phyloP scores from a whole-genome alignment of 2,797 vertebrate genomes.

The Spinus pinus region DNA sequence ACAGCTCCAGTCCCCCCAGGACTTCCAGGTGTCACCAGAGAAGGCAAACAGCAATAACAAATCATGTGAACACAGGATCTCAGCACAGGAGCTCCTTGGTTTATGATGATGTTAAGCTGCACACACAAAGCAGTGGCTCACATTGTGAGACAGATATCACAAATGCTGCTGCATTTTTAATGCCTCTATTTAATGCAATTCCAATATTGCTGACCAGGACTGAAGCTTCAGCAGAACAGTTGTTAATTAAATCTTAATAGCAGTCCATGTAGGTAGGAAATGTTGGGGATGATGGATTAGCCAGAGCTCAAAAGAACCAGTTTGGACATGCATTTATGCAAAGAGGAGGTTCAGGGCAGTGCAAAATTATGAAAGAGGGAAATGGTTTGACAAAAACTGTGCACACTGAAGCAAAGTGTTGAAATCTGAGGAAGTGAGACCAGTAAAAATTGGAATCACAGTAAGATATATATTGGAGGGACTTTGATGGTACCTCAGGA shows the following conservation, averaged over 20 bases:
- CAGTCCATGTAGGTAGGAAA: neutral
- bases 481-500: neutral
- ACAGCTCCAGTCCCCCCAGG: no score
- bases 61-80: neutral
- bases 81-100: neutral
- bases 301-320: neutral
- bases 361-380: neutral
- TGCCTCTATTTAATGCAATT: conserved; percentile 34
- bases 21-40: neutral
- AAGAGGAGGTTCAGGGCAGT: neutral
- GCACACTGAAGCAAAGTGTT: neutral
- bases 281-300: conserved; percentile 38
- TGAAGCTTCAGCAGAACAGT: neutral
- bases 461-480: neutral
- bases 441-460: neutral
- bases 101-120: neutral
- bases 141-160: neutral
- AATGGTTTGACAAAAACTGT: neutral
- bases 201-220: conserved; percentile 24
- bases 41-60: neutral
- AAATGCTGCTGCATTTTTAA: conserved; percentile 36
- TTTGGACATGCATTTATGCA: neutral
- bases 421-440: neutral
- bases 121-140: neutral
- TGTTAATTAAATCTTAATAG: conserved; percentile 58